Conservation (phyloP, 2,797 vertebrate species). For the Pogonophryne albipinna region DNA sequence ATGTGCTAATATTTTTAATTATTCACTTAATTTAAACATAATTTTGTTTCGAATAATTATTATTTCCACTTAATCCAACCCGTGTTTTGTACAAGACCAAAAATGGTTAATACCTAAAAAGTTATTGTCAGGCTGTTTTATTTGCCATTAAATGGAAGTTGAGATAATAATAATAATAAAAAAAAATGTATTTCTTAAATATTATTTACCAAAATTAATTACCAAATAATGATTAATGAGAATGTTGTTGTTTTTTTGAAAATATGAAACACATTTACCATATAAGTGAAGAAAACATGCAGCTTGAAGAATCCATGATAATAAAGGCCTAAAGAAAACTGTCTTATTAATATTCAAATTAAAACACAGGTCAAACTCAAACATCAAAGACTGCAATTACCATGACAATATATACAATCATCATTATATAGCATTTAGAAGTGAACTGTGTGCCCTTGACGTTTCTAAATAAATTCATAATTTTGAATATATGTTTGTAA, state of each 20-base stretch:
- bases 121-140: neutral
- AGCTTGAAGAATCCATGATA: too few relatives aligned
- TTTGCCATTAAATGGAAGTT: neutral
- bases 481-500: neutral
- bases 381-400: neutral
- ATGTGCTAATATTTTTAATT: neutral
- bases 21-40: constrained; percentile 1
- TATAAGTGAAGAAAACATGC: neutral
- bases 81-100: too few relatives aligned
- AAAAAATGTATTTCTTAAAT: neutral
- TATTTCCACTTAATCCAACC: neutral
- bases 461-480: neutral
- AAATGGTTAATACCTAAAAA: too few relatives aligned
- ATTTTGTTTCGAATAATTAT: neutral
- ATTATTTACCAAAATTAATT: too few relatives aligned
- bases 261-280: neutral
- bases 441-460: neutral
- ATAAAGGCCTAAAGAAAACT: neutral
- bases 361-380: neutral
- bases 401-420: neutral
- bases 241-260: neutral
- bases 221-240: neutral
- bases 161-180: neutral
- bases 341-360: constrained; percentile 23
- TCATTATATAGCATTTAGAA: neutral